phyloP scores from a whole-genome alignment of 1,140 invertebrate genomes.

The Acromyrmex heyeri region DNA sequence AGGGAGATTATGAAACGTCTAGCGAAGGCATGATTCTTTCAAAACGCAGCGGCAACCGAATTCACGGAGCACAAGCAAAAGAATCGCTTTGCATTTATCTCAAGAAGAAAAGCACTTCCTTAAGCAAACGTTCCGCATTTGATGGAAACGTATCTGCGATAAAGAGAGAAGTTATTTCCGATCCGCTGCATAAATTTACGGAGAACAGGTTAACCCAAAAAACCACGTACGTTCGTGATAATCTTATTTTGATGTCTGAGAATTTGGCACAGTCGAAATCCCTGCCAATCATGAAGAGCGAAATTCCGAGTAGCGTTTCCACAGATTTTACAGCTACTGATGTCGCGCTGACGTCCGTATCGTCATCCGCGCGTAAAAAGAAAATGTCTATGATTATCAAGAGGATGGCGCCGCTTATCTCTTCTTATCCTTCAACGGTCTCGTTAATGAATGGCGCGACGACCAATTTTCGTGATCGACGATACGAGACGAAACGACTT shows the following conservation, averaged over 20 bases:
- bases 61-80: background rate
- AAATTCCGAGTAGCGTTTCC: background rate
- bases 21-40: constrained; percentile 69
- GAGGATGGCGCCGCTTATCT: constrained; percentile 50
- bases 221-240: background rate
- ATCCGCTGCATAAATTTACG: background rate
- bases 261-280: constrained; percentile 56
- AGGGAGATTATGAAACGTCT: constrained; percentile 75
- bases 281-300: constrained; percentile 51
- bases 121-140: constrained; percentile 2
- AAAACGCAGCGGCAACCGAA: background rate
- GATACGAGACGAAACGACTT: constrained; percentile 15
- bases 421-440: background rate
- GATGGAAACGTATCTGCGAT: background rate
- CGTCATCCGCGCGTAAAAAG: constrained; percentile 54
- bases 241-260: background rate
- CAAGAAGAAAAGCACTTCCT: constrained; percentile 11
- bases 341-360: constrained; percentile 39
- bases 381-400: constrained; percentile 68
- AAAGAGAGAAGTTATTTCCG: constrained; percentile 30
- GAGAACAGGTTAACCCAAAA: constrained; percentile 12
- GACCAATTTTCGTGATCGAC: background rate
- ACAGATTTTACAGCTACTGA: background rate
- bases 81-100: background rate
- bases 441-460: background rate